Conservation (phyloP, 2,113 vertebrate species). For the Myrmophylax atrothorax region DNA sequence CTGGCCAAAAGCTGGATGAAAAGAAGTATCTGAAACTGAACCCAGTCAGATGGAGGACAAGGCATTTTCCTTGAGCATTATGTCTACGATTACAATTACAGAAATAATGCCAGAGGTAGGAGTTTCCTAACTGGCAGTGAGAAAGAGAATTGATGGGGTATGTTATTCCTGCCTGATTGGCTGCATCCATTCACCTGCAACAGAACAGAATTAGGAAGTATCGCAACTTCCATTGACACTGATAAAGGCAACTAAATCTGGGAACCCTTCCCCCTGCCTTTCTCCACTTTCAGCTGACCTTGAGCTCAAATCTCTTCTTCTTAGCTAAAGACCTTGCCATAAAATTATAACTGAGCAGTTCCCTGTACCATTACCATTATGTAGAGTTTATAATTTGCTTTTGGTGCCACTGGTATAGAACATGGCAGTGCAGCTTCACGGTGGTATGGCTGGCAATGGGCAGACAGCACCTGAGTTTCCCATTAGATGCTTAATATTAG, state of each 20-base stretch:
- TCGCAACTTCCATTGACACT: neutral
- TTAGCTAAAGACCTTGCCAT: neutral
- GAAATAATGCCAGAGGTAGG: neutral
- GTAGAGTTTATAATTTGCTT: neutral
- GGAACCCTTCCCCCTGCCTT: neutral
- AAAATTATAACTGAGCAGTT: neutral
- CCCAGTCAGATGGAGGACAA: neutral
- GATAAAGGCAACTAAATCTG: neutral
- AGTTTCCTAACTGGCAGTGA: neutral
- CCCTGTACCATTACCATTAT: accelerated
- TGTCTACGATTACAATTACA: neutral
- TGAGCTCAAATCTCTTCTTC: neutral
- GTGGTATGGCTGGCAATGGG: neutral
- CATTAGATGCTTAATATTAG: neutral
- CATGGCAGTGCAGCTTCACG: neutral
- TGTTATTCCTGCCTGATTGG: neutral
- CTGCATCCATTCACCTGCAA: neutral
- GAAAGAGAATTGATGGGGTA: neutral
- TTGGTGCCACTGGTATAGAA: neutral
- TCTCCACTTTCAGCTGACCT: neutral
- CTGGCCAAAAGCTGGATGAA: neutral
- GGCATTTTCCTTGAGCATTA: neutral
- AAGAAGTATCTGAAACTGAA: neutral
- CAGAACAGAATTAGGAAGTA: neutral
- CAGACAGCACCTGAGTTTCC: neutral